These are phyloP conservation scores for Drosophila lini DNA, from an alignment of 1,140 invertebrate species.

Conservation along the genomic window DNA sequence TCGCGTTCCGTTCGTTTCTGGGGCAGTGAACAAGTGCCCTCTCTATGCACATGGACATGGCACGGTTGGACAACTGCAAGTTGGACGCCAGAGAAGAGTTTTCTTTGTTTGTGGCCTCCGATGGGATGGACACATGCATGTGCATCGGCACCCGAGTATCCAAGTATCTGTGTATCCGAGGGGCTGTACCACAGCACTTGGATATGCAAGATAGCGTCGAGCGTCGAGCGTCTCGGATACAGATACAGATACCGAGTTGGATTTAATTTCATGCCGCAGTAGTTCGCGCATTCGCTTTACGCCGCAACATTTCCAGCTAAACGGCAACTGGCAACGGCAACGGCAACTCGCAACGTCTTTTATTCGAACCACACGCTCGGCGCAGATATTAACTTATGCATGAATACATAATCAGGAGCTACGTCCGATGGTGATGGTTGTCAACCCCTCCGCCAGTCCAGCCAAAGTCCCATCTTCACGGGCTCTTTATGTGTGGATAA, in stretches of 20 bases:
- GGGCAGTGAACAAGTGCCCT: constrained; percentile 80
- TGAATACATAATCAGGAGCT: constrained; percentile 77
- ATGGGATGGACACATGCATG: constrained; percentile 67
- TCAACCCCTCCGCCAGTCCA: constrained; percentile 56
- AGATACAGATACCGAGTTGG: constrained; percentile 66
- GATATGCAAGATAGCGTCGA: constrained; percentile 78
- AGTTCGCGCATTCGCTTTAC: constrained; percentile 80
- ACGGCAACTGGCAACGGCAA: constrained; percentile 39
- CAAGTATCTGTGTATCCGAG: constrained; percentile 51
- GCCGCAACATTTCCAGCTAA: constrained; percentile 78
- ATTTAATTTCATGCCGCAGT: constrained; percentile 84
- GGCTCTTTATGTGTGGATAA: constrained; percentile 51
- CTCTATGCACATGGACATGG: constrained; percentile 78
- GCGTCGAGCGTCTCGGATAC: constrained; percentile 23
- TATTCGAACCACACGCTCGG: constrained; percentile 66
- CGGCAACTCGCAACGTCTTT: constrained; percentile 41
- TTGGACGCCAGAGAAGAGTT: constrained; percentile 58
- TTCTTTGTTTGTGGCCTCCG: constrained; percentile 65
- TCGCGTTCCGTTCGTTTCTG: constrained; percentile 71
- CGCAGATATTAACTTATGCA: constrained; percentile 68
- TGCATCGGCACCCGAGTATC: constrained; percentile 47
- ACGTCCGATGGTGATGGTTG: constrained; percentile 58
- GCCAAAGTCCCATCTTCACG: constrained; percentile 8
- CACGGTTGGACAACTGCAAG: constrained; percentile 73
- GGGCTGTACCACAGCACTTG: constrained; percentile 57